phyloP scores from a whole-genome alignment of 2,888 invertebrate genomes.

The Caenorhabditis zanzibari region DNA sequence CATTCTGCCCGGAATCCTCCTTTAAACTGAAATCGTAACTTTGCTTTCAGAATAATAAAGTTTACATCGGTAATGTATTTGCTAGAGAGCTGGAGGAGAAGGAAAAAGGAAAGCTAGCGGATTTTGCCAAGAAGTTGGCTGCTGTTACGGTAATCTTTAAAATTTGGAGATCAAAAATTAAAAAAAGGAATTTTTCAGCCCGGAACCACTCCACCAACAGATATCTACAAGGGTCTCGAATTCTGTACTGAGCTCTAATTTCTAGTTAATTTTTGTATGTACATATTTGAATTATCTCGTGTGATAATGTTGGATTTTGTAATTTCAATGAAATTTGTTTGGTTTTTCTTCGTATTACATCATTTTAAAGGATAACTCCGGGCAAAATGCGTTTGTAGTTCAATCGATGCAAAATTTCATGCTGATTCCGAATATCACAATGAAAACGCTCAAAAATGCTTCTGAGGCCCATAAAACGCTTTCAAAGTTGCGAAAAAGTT shows the following conservation, averaged over 20 bases:
- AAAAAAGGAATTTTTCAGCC: too few relatives aligned
- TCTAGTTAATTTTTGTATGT: neutral
- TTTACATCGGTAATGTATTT: constrained; percentile 78
- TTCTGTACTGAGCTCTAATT: constrained; percentile 79
- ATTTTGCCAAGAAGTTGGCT: constrained; percentile 76
- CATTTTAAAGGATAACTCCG: too few relatives aligned
- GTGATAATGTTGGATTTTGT: neutral
- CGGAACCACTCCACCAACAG: constrained; percentile 65
- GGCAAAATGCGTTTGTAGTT: too few relatives aligned
- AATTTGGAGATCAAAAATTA: too few relatives aligned
- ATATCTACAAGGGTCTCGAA: constrained; percentile 72
- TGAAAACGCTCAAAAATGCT: too few relatives aligned
- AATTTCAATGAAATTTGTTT: constrained; percentile 33
- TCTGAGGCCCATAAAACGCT: too few relatives aligned
- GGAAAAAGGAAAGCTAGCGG: constrained; percentile 76
- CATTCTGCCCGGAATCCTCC: too few relatives aligned
- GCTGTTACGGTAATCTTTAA: constrained; percentile 66
- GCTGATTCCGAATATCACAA: too few relatives aligned
- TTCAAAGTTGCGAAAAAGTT: too few relatives aligned
- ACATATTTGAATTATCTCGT: constrained; percentile 13
- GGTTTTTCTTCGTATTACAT: neutral
- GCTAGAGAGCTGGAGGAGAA: constrained; percentile 78
- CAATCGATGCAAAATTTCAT: too few relatives aligned
- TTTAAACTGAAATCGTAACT: neutral
- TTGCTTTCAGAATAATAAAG: constrained; percentile 78